Evolutionary conservation across 1,140 invertebrate genomes (phyloP).

Genomic region (Platorchestia sp.): DNA sequence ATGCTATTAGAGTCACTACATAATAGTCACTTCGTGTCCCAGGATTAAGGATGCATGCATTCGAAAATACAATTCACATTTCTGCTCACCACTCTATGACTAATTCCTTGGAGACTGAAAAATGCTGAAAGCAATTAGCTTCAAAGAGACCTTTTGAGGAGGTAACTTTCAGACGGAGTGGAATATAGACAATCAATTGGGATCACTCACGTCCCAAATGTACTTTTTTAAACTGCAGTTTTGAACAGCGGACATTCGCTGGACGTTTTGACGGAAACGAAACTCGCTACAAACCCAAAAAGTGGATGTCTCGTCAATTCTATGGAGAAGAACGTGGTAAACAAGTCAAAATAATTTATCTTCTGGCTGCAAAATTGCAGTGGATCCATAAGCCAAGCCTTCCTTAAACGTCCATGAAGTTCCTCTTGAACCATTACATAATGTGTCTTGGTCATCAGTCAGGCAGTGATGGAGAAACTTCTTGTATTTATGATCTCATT

Average conservation of each 20-base stretch:
- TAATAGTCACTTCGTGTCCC: background rate
- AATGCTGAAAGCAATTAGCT: background rate
- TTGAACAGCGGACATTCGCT: background rate
- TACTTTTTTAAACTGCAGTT: background rate
- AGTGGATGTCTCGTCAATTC: background rate
- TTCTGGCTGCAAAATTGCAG: background rate
- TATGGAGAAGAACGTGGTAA: background rate
- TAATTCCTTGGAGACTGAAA: background rate
- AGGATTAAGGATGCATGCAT: background rate
- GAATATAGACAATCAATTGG: background rate
- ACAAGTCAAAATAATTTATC: background rate
- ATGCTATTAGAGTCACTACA: background rate
- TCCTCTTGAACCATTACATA: background rate
- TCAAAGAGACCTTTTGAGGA: background rate
- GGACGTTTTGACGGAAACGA: background rate
- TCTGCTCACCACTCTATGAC: background rate
- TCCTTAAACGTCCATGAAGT: background rate
- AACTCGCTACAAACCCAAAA: background rate
- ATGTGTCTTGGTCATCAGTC: background rate
- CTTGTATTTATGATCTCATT: conserved; percentile 32
- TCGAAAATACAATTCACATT: background rate
- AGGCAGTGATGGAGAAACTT: conserved; percentile 35
- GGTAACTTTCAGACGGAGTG: background rate
- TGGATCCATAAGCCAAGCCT: background rate
- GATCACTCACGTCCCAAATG: background rate